Evolutionary conservation across 1,140 invertebrate species (phyloP), one percentile per base, ranked within the genome.

Genomic region (Drosophila grimshawi): DNA sequence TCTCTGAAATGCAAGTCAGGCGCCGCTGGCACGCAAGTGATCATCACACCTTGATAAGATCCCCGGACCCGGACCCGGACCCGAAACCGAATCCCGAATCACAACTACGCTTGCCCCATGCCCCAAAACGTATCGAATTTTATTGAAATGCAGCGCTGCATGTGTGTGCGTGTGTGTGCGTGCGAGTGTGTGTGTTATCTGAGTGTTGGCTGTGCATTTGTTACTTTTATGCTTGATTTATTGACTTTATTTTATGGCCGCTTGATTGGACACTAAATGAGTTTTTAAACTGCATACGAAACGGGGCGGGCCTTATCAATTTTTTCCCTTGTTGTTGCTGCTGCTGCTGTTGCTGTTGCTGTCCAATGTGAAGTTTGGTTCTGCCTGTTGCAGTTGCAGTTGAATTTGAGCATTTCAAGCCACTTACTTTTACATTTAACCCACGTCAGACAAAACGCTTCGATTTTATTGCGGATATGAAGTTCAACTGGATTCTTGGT

Each of bases 211-310:
- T 85, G 80, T 83, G 83, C 85, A 86, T 86, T 86, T 86, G 85
- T 86, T 86, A 86, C 83, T 86, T 86, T 86, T 89, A 83, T 86
- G 83, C 80, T 86, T 86, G 83, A 86, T 86, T 86, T 86, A 86
- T 88, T 88, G 85, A 88, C 85, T 88, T 88, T 88, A 89, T 89
- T 88, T 89, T 88, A 89, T 88, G 85, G 85, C 74, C 77, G 80
- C 85, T 88, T 88, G 85, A 88, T 88, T 88, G 85, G 85, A 88
- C 85, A 86, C 85, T 88, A 88, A 88, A 88, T 88, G 85, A 88
- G 85, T 88, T 88, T 88, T 88, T 86, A 86, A 86, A 86, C 83
- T 86, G 76, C 82, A 81, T 80, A 88, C 82, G 83, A 67, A 82
- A 80, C 70, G 68, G 85, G 83, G 85, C 80, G 83, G 77, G 67